Conservation (phyloP, 2,888 invertebrate genomes). For the Latheticus oryzae region DNA sequence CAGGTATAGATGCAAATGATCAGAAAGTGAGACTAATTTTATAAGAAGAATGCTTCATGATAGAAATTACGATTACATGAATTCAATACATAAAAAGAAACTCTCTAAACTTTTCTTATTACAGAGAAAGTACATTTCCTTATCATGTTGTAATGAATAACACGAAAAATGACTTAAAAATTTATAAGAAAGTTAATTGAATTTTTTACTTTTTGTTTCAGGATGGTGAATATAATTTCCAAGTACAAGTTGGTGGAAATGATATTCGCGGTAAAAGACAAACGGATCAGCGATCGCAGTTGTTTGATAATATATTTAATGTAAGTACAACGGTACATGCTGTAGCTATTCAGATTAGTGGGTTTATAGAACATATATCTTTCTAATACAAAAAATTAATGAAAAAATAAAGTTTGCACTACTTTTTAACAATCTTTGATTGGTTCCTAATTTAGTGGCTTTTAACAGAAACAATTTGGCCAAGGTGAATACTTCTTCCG, state of each 20-base stretch:
- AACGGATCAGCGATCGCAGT: conserved; percentile 57
- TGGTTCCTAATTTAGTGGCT: conserved; percentile 31
- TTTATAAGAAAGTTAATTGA: neutral
- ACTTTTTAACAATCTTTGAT: conserved; percentile 2
- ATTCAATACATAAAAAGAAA: too few relatives aligned
- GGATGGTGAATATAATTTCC: conserved; percentile 57
- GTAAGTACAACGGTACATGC: conserved; percentile 54
- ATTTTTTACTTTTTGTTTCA: too few relatives aligned
- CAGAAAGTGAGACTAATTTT: too few relatives aligned
- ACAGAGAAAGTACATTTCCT: conserved; percentile 16
- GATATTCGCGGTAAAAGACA: conserved; percentile 58
- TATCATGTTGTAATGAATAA: neutral
- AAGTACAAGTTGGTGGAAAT: conserved; percentile 52
- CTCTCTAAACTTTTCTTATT: too few relatives aligned
- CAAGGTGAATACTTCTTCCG: conserved; percentile 55
- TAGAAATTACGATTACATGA: too few relatives aligned
- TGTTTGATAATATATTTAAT: conserved; percentile 62
- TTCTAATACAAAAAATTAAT: too few relatives aligned
- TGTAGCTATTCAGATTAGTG: neutral
- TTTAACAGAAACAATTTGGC: conserved; percentile 54
- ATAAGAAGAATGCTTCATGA: too few relatives aligned
- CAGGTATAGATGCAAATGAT: too few relatives aligned
- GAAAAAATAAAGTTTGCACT: conserved; percentile 1
- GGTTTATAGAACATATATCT: too few relatives aligned
- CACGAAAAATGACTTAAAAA: too few relatives aligned